Base-by-base conservation (phyloP, 64 coral and sea anemone genomes). In the Hydrozoanthus tunicans region DNA sequence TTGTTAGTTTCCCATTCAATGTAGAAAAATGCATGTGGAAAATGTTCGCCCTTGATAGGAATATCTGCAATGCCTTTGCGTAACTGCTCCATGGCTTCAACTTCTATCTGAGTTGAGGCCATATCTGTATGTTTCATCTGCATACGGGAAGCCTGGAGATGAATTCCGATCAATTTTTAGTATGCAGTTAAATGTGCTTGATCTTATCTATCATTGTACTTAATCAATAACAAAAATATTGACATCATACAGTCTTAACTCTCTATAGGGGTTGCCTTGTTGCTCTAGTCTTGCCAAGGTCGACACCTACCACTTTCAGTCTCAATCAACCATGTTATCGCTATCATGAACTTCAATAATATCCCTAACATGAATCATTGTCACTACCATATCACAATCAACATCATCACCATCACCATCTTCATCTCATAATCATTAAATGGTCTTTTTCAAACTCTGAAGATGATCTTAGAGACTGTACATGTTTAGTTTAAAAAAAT, bases 61-160 rank as follows among this genome's bases (percentile, higher is more conserved):
- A 86, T 66, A 1, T 86, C 63, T 70, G 3, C 13, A 23, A 86
- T 66, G 17, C 32, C 20, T 70, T 86, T 56, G 1, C 82, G 62
- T 9, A 86, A 86, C 64, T 86, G 82, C 5, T 86, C 63, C 64
- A 86, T 86, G 82, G 82, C 82, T 70, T 86, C 26, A 67, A 86
- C 64, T 51, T 86, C 82, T 13, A 9, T 86, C 82, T 86, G 82
- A 86, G 82, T 70, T 2, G 82, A 86, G 0, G 14, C 63, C 64
- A 86, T 12, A 23, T 86, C 82, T 70, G 51, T 71, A 68, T 86
- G 82, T 20, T 86, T 86, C 82, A 86, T 86, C 25, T 55, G 43
- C 43, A 86, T 86, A 55, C 82, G 82, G 13, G 82, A 70, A 56
- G 82, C 82, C 82, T 86, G 11, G 12, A 85, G 70, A 14, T 25